Conservation (phyloP, 1,140 invertebrate genomes). For the Calephelis virginiensis region DNA sequence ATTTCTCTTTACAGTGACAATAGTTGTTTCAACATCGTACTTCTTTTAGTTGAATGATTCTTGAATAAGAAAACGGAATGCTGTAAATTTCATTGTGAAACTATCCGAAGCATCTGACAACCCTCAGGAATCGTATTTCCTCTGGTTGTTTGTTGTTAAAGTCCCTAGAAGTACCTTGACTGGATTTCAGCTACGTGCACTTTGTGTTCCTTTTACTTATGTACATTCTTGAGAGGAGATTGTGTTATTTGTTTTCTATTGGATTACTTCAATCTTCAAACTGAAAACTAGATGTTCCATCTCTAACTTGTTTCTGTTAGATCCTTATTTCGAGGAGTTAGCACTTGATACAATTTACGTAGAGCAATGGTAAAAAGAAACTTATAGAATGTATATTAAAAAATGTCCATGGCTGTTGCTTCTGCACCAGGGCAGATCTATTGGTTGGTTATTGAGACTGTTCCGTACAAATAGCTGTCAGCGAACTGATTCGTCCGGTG, state of each 20-base stretch:
- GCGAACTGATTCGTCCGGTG: no score
- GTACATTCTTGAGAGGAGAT: slow-evolving; percentile 19
- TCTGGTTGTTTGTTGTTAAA: neutral
- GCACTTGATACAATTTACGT: neutral
- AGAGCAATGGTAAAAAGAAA: neutral
- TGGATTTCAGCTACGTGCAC: slow-evolving; percentile 26
- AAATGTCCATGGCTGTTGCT: no score
- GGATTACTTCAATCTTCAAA: slow-evolving; percentile 21
- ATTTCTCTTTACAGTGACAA: no score
- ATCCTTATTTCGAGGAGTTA: slow-evolving; percentile 9
- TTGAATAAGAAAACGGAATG: no score
- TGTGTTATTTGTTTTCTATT: slow-evolving; percentile 27
- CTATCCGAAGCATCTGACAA: neutral
- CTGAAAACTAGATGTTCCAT: slow-evolving; percentile 8
- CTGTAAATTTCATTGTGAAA: neutral
- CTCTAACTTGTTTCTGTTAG: slow-evolving; percentile 3
- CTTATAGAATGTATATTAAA: no score
- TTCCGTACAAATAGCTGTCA: no score
- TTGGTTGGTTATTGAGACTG: no score
- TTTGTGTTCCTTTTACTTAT: slow-evolving; percentile 23
- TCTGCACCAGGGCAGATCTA: no score
- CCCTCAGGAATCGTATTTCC: slow-evolving; percentile 10
- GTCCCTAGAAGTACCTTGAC: slow-evolving; percentile 17
- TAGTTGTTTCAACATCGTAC: no score
- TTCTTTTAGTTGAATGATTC: no score